Evolutionary conservation across 2,797 vertebrate genomes (phyloP), one percentile per base, ranked within the genome.

Genomic region (Pterois miles): DNA sequence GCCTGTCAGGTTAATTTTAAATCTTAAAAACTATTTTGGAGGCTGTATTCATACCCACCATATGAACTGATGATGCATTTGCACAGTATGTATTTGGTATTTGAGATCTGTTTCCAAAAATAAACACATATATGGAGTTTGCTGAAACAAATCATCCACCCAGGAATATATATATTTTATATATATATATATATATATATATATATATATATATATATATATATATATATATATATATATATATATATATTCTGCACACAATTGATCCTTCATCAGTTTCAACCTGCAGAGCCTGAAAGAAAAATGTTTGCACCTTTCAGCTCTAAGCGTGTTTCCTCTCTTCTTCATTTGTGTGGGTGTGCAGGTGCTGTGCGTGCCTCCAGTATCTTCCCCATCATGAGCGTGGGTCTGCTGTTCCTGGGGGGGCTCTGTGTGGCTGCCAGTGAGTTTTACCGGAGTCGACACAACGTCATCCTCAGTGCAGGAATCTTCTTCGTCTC

Each of bases 371-470:
- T 99, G 80, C 95, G 98, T 64, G 98, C 98, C 0, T 99, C 98
- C 95, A 99, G 98, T 76, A 96, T 99, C 91, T 99, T 99, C 90
- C 98, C 98, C 83, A 99, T 99, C 94, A 98, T 99, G 95, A 99
- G 98, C 1, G 98, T 99, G 86, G 97, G 97, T 0, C 95, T 99
- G 80, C 94, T 99, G 34, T 99, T 99, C 93, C 97, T 99, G 1
- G 98, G 98, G 14, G 98, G 98, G 0, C 95, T 99, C 33, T 99
- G 98, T 0, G 97, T 99, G 81, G 98, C 98, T 0, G 98, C 98
- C 94, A 99, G 98, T 7, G 98, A 99, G 95, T 99, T 99, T 93
- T 99, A 99, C 95, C 96, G 98, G 86, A 99, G 96, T 92, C 96
- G 97, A 89, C 97, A 99, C 95, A 99, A 98, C 6, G 98, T 99